A percentile compares a stretch with the other conserved stretches of the same genome.
Evolutionary conservation across 2,113 vertebrate species (phyloP).

Genomic region (Phrynosoma platyrhinos): DNA sequence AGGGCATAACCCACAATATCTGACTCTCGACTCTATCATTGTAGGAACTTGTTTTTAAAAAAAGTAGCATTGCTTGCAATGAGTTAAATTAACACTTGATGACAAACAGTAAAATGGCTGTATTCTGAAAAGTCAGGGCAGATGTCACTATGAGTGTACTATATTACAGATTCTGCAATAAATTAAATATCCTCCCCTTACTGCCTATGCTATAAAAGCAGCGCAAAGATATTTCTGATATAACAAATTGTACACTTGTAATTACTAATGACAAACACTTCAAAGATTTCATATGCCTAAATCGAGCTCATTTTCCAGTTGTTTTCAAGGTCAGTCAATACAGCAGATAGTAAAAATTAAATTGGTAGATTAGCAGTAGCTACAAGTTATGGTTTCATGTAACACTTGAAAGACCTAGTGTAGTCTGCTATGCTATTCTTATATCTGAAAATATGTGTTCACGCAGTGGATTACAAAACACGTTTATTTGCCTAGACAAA

Average conservation of each 20-base stretch:
- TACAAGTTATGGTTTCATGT: neutral
- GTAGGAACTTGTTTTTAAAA: constrained; percentile 19
- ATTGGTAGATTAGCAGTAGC: neutral
- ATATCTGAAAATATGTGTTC: neutral
- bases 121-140: neutral
- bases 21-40: neutral
- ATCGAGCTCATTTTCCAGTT: neutral
- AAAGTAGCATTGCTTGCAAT: constrained; percentile 8
- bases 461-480: neutral
- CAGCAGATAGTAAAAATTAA: neutral
- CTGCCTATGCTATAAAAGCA: neutral
- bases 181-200: neutral
- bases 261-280: neutral
- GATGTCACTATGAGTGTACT: neutral
- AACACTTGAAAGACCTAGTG: neutral
- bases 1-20: neutral
- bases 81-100: neutral
- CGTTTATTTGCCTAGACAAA: neutral
- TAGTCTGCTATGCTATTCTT: neutral
- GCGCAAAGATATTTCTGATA: constrained; percentile 5
- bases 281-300: neutral
- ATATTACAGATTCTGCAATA: neutral
- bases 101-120: accelerated
- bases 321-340: neutral
- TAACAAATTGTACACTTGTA: neutral